These are phyloP conservation scores for Tachina fera DNA, from an alignment of 2,888 invertebrate species.

Conservation along the genomic window DNA sequence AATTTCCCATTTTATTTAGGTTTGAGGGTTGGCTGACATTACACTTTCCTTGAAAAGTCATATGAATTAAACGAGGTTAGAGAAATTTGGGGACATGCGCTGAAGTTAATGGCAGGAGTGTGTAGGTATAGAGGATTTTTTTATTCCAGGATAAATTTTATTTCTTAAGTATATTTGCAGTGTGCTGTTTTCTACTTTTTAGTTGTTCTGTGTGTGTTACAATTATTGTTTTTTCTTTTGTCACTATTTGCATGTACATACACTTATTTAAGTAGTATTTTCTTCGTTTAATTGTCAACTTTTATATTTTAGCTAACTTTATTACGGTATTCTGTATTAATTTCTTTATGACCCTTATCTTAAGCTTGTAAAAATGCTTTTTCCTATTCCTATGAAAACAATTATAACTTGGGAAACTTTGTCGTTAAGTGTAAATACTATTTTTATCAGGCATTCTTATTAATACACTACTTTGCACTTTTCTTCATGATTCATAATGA, in stretches of 20 bases:
- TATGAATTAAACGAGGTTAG: not conserved
- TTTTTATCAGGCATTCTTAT: not conserved
- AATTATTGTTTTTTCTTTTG: not conserved
- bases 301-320: not conserved
- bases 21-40: slow-evolving; percentile 42
- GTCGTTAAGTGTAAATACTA: slow-evolving; percentile 5
- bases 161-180: not conserved
- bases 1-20: slow-evolving; percentile 54
- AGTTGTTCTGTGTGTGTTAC: not conserved
- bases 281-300: not conserved
- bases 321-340: not conserved
- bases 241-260: not conserved
- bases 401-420: slow-evolving; percentile 22
- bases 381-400: not conserved
- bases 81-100: slow-evolving; percentile 60
- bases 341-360: slow-evolving; percentile 3
- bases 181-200: not conserved
- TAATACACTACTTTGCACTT: not conserved
- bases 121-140: slow-evolving; percentile 6
- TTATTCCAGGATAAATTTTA: slow-evolving; percentile 4
- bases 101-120: not conserved
- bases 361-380: not conserved
- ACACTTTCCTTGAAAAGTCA: slow-evolving; percentile 32
- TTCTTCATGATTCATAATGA: not conserved
- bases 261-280: not conserved